phyloP scores from a whole-genome alignment of 2,888 invertebrate genomes.

The Merodon equestris region DNA sequence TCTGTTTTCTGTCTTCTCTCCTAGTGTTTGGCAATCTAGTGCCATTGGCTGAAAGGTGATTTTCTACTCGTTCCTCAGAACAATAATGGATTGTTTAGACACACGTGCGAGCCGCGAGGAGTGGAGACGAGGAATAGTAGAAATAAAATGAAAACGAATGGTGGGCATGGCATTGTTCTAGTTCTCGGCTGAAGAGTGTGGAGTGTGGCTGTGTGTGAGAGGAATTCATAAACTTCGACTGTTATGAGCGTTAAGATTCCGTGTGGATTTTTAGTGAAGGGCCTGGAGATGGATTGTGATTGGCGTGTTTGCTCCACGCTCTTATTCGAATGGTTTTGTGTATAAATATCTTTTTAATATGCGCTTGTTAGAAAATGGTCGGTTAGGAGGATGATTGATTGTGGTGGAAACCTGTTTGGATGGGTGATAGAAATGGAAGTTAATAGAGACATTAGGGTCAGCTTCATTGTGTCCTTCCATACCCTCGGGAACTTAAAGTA shows the following conservation, averaged over 20 bases:
- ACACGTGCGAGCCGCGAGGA: conserved; percentile 40
- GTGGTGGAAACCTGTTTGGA: too few relatives aligned
- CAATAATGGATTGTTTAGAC: conserved; percentile 44
- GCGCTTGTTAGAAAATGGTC: not conserved
- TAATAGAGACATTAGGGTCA: not conserved
- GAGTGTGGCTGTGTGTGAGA: too few relatives aligned
- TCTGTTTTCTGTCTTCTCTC: too few relatives aligned
- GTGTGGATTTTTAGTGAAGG: conserved; percentile 17
- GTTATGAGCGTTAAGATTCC: conserved; percentile 25
- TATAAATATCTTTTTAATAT: conserved; percentile 1
- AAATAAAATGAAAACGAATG: too few relatives aligned
- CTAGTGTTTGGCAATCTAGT: conserved; percentile 47
- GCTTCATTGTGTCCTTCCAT: not conserved
- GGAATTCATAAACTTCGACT: conserved; percentile 38
- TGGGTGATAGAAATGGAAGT: not conserved
- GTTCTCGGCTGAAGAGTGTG: not conserved
- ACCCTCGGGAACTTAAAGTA: not conserved
- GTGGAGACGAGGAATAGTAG: conserved; percentile 36
- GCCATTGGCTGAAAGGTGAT: conserved; percentile 48
- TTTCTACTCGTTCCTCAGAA: conserved; percentile 15
- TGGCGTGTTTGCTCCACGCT: conserved; percentile 12
- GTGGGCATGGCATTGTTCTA: conserved; percentile 37
- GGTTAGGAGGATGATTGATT: not conserved
- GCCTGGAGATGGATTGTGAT: conserved; percentile 32
- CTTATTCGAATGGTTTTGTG: not conserved